Base-by-base conservation (phyloP, 2,888 invertebrate species). In the Calameuta idolon region DNA sequence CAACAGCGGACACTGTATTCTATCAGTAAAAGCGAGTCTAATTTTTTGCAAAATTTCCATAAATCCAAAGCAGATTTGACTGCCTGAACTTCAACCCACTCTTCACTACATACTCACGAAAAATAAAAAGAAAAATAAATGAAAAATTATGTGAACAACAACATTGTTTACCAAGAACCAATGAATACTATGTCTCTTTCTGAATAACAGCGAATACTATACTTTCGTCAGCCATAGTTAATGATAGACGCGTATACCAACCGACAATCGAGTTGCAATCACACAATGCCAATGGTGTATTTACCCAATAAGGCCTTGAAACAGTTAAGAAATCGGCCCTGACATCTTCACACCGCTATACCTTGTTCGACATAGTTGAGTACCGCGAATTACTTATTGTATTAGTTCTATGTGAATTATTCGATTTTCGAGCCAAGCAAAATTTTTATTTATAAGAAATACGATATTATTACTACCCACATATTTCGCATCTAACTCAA, bases 261-360 rank as follows among this genome's bases (percentile, higher is more conserved):
- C 40, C 40, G 55, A 55, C 55, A 23, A 55, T 23, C 55, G 55
- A 23, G 55, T 55, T 55, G 23, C 23, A 55, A 80, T 77, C 76
- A 77, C 76, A 79, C 81, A 79, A 80, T 80, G 79, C 79, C 81
- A 81, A 81, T 81, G 80, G 79, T 79, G 79, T 81, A 85, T 85
- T 84, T 85, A 79, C 83, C 71, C 83, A 84, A 84, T 82, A 81
- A 80, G 80, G 80, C 84, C 86, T 86, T 86, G 82, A 82, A 83
- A 81, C 79, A 74, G 83, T 86, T 85, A 81, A 85, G 83, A 84
- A 85, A 86, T 83, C 83, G 83, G 77, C 83, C 85, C 81, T 84
- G 84, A 86, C 85, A 84, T 81, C 82, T 84, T 84, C 82, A 78
- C 78, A 75, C 73, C 75, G 75, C 76, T 79, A 74, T 74, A 76